Conservation (phyloP, 2,888 invertebrate genomes). For the Eupithecia vulgata region DNA sequence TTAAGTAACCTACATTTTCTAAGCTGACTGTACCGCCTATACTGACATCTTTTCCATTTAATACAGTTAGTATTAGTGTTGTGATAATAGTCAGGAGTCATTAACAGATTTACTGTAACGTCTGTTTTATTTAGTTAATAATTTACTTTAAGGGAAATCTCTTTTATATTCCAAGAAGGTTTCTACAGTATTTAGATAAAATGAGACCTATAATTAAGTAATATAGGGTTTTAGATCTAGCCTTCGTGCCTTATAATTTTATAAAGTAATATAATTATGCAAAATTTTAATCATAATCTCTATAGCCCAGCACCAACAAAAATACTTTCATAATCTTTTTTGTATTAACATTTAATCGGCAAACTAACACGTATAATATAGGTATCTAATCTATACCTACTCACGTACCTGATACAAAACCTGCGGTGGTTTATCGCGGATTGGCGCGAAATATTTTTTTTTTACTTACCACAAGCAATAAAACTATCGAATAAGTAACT, state of each 20-base stretch:
- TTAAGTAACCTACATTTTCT: neutral
- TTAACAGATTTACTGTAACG: conserved; percentile 24
- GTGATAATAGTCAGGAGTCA: conserved; percentile 20
- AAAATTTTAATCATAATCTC: neutral
- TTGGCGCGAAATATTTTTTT: too few species aligned
- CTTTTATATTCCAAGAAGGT: neutral
- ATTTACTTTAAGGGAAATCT: neutral
- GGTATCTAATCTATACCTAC: neutral
- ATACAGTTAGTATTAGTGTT: conserved; percentile 24
- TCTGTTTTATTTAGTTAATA: conserved; percentile 14
- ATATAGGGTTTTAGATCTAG: neutral
- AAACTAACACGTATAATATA: neutral
- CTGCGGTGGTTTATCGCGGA: too few species aligned
- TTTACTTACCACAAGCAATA: too few species aligned
- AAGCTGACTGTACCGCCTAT: conserved; percentile 18
- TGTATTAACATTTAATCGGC: neutral
- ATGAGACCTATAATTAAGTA: neutral
- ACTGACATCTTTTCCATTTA: conserved; percentile 11
- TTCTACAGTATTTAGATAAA: neutral
- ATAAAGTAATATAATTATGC: neutral
- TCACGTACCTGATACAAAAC: neutral
- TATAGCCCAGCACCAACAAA: neutral
- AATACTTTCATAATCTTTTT: neutral
- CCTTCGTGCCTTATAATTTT: neutral
- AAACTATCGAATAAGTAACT: too few species aligned